A percentile compares a stretch with the other conserved stretches of the same genome.
These are phyloP conservation scores for Seladonia tumulorum DNA, from an alignment of 2,888 invertebrate species.

Conservation along the genomic window DNA sequence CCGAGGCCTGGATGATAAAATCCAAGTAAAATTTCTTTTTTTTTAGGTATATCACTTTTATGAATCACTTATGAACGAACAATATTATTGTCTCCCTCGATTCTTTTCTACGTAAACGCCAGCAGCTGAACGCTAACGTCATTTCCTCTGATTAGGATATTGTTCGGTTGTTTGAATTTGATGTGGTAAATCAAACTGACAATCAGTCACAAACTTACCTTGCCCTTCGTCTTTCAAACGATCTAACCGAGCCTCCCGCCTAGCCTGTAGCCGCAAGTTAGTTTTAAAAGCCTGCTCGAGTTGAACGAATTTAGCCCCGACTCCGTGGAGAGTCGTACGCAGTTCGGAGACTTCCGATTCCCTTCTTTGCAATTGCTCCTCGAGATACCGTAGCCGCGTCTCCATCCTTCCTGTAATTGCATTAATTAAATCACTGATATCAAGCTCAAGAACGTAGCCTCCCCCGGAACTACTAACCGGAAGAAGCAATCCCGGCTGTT, in stretches of 20 bases:
- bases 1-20: no score
- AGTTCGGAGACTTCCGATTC: constrained; percentile 70
- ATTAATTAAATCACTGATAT: constrained; percentile 58
- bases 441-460: not conserved
- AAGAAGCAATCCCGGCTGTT: not conserved
- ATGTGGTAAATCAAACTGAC: no score
- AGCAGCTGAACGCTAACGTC: no score
- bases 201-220: constrained; percentile 51
- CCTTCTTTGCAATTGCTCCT: constrained; percentile 57
- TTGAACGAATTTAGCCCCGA: constrained; percentile 72
- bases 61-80: no score
- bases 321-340: constrained; percentile 68
- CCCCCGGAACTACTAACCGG: not conserved
- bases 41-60: no score
- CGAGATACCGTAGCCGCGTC: constrained; percentile 38
- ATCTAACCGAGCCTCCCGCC: constrained; percentile 69
- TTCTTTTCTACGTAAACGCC: not conserved
- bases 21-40: no score
- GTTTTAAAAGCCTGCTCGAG: constrained; percentile 75
- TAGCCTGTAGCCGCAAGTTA: constrained; percentile 71
- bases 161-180: not conserved
- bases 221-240: constrained; percentile 64
- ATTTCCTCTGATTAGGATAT: not conserved
- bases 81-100: no score
- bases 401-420: constrained; percentile 59